Evolutionary conservation across 2,797 vertebrate genomes (phyloP).

Genomic region (Chaunax sp.): DNA sequence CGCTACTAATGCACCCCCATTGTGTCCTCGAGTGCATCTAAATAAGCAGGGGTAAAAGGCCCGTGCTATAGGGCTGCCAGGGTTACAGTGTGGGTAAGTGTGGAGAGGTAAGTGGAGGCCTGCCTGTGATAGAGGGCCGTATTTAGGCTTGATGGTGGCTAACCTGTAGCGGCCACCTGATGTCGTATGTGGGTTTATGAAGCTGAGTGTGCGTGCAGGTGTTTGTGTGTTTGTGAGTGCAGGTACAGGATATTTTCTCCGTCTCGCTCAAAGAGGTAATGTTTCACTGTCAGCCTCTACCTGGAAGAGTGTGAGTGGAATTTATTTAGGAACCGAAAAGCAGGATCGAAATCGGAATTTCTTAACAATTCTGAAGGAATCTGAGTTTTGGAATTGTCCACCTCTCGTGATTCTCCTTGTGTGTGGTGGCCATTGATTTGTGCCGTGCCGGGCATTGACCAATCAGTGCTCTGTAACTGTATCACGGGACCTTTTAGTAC

Average conservation of each 20-base stretch:
- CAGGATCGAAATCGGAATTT: no score
- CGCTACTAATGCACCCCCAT: slow-evolving; percentile 85
- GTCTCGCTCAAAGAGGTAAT: slow-evolving; percentile 18
- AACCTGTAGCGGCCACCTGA: slow-evolving; percentile 76
- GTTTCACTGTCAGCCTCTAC: no score
- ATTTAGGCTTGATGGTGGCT: slow-evolving; percentile 75
- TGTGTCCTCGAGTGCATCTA: slow-evolving; percentile 88
- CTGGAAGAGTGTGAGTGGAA: no score
- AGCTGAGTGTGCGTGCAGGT: slow-evolving; percentile 45
- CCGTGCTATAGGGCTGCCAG: slow-evolving; percentile 57
- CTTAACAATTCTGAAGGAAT: no score
- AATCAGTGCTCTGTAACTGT: no score
- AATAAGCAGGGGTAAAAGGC: slow-evolving; percentile 86
- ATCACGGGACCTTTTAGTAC: no score
- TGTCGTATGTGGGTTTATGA: slow-evolving; percentile 54
- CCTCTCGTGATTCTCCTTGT: no score
- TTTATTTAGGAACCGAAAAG: no score
- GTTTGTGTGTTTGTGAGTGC: slow-evolving; percentile 38
- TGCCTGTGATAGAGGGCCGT: slow-evolving; percentile 65
- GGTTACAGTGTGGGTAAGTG: slow-evolving; percentile 57
- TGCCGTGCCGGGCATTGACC: no score
- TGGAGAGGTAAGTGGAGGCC: slow-evolving; percentile 62
- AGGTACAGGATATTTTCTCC: slow-evolving; percentile 36
- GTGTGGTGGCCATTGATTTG: no score
- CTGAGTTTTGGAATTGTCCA: no score